These are phyloP conservation scores for Varanus komodoensis DNA, from an alignment of 2,113 vertebrate species.

Conservation along the genomic window DNA sequence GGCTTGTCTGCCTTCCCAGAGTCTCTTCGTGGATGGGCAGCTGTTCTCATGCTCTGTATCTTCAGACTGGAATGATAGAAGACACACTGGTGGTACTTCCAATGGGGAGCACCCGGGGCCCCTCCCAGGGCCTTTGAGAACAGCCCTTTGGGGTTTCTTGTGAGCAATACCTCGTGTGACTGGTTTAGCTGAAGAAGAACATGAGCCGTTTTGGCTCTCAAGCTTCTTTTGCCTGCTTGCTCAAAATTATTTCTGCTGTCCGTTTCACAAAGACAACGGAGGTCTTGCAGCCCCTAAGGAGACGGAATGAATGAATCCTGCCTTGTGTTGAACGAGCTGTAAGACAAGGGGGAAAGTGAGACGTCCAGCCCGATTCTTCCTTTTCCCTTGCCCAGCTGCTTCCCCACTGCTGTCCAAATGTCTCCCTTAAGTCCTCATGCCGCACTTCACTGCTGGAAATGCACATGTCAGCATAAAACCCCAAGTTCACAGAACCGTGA, in stretches of 20 bases:
- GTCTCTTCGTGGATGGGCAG: too few species aligned
- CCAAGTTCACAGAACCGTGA: not conserved
- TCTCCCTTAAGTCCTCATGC: not conserved
- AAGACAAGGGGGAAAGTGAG: not conserved
- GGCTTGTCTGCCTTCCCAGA: too few species aligned
- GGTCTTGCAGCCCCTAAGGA: not conserved
- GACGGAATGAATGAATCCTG: too few species aligned
- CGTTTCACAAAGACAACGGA: not conserved
- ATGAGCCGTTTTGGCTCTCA: too few species aligned
- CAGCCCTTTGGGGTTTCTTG: not conserved
- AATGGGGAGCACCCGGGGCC: too few species aligned
- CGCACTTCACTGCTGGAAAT: not conserved
- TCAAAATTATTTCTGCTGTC: not conserved
- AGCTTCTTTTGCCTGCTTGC: not conserved
- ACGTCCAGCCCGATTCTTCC: not conserved
- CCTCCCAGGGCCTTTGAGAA: not conserved
- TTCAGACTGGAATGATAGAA: too few species aligned
- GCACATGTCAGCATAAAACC: not conserved
- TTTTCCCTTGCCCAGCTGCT: not conserved
- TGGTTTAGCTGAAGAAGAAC: too few species aligned
- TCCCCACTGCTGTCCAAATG: not conserved
- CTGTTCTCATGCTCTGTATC: too few species aligned
- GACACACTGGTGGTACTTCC: too few species aligned
- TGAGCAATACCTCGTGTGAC: too few species aligned
- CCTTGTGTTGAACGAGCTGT: not conserved